phyloP scores from a whole-genome alignment of 2,113 vertebrate genomes.

The Emydura subglobosa region DNA sequence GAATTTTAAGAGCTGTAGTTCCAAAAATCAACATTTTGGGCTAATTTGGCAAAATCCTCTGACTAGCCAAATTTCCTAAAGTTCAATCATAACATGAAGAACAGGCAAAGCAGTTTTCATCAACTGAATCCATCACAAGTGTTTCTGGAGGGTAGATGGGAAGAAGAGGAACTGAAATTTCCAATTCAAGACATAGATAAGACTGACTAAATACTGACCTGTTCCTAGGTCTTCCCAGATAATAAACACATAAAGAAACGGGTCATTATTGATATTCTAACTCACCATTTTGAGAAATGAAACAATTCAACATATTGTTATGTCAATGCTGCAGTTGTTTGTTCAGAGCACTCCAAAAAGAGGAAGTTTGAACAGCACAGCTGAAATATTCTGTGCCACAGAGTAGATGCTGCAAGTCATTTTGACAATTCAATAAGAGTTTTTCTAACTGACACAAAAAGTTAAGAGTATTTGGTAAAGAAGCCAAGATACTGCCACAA shows the following conservation, averaged over 20 bases:
- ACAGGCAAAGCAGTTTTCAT: background rate
- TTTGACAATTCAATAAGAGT: background rate
- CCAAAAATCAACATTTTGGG: conserved; percentile 3
- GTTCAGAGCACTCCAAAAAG: background rate
- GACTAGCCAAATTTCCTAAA: background rate
- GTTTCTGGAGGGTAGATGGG: background rate
- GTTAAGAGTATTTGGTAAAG: background rate
- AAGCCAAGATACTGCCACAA: background rate
- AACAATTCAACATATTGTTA: background rate
- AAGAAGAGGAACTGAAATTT: conserved; percentile 27
- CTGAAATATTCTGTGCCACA: background rate
- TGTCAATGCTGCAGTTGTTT: background rate
- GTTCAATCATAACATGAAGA: background rate
- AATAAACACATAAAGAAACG: background rate
- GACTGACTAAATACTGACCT: background rate
- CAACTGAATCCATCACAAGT: background rate
- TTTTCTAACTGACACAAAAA: background rate
- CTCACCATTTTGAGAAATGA: background rate
- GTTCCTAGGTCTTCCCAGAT: background rate
- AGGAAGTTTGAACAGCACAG: background rate
- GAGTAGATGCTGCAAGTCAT: background rate
- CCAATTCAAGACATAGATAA: background rate
- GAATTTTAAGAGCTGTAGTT: background rate
- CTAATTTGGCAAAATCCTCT: background rate
- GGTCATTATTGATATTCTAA: background rate